Base-by-base conservation (phyloP, 2,113 vertebrate genomes). In the Zonotrichia leucophrys region DNA sequence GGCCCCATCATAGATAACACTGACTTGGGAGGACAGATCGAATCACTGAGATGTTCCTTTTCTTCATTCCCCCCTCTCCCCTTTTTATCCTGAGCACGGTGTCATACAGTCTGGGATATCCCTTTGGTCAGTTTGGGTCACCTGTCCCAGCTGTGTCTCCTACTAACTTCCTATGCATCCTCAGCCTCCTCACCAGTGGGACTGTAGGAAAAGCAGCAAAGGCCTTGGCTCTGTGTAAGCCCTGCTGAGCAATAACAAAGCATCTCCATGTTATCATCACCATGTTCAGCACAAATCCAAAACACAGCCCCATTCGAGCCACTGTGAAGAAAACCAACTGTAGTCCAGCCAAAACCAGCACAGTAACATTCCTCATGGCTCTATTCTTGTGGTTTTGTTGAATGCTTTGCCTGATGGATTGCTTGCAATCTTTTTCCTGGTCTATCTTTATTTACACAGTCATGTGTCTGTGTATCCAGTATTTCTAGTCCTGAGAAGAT, bases 141-240 rank as follows among this genome's bases (percentile, higher is more conserved):
- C 21, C 20, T 47, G 25, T 47, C 30, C 25, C 9, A 5, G 41
- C 21, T 62, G 11, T 55, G n/a, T 31, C 11, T 5, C 47, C 11
- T 62, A 4, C 16, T 3, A 60, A 0, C 20, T 5, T 60, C 47
- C 14, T 5, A 4, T 31, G 30, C 6, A 62, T 14, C 1, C 9
- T 8, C n/a, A 62, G 10, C 23, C 15, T 62, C 41, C 14, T 76
- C 14, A 5, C 15, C 41, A 69, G 1, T 12, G 10, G 10, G n/a
- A n/a, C 46, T 6, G 10, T 24, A 66, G 35, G 10, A 59, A 19
- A 50, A 74, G 11, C 28, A 76, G n/a, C 6, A 76, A 53, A 41
- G 17, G 16, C 47, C 41, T 55, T 55, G 41, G 30, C 17, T 62
- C 11, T 35, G 70, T 75, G 20, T 31, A 35, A 35, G 17, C 47